Base-by-base conservation (phyloP, 2,888 invertebrate species). In the Melinaea marsaeus region DNA sequence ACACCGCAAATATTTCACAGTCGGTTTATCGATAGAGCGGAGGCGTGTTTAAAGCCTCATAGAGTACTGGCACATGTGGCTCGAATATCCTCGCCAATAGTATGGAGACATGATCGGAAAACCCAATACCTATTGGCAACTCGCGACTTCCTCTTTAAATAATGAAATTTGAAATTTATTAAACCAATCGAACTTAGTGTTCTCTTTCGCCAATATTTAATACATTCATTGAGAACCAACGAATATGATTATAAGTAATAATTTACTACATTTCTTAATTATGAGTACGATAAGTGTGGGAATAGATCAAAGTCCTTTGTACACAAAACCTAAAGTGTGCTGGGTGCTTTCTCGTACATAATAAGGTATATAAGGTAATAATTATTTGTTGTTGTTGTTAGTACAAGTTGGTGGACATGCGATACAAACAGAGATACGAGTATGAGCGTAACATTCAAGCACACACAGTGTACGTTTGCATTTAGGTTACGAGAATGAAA, bases 141-240 rank as follows among this genome's bases (percentile, higher is more conserved):
- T 85, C 82, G 85, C 84, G 85, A 85, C 84, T 85, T 86, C 85
- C 86, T 88, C 81, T 86, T 87, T 86, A 88, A 88, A 88, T 88
- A 88, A 88, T 87, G 86, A 88, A 88, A 88, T 88, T 87, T 88
- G 81, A 88, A 89, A 88, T 88, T 88, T 88, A 88, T 88, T 86
- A 84, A 83, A 76, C 78, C 85, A 80, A 86, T 86, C 81, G 79
- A 83, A 81, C 74, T 77, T 75, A 70, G 75, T 78, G 83, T 80
- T 83, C 81, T 70, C 75, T 78, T 84, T 76, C 79, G 79, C 81
- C 80, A 81, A 86, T 85, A 84, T 85, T 84, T 86, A 85, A 83
- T 79, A 72, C 60, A 63, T 64, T 54, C 56, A 56, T 60, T 57
- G 48, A 35, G 58, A 48, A 48, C 64, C 35, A 22, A 1, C 3